phyloP scores from a whole-genome alignment of 2,888 invertebrate genomes.

The Priapulus caudatus region DNA sequence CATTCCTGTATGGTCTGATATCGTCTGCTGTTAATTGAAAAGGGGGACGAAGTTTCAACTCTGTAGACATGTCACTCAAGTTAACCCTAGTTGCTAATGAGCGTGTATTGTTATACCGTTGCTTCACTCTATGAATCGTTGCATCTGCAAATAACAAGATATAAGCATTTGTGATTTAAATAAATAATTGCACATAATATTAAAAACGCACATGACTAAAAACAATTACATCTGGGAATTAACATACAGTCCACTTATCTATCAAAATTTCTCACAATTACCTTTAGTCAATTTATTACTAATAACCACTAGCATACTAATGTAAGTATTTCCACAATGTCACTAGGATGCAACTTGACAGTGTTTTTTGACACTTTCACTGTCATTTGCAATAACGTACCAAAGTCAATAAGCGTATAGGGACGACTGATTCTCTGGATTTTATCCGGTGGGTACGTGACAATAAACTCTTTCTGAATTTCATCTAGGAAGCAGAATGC shows the following conservation, averaged over 20 bases:
- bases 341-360: no score
- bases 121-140: neutral
- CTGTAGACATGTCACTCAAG: neutral
- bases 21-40: neutral
- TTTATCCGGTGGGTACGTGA: constrained; percentile 33
- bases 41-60: neutral
- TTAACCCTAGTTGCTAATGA: neutral
- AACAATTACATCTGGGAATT: no score
- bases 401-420: constrained; percentile 42
- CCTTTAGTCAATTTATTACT: no score
- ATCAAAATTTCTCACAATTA: no score
- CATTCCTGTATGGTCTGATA: neutral
- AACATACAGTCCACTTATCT: no score
- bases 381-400: no score
- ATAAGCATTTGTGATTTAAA: no score
- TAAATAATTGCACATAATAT: no score
- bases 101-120: neutral
- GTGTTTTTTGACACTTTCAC: no score
- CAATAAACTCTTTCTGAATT: constrained; percentile 39
- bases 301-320: no score
- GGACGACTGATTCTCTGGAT: constrained; percentile 37
- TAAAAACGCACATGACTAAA: no score
- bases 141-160: neutral
- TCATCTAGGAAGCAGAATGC: constrained; percentile 42
- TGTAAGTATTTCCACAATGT: no score